Percentiles rank a stretch among this genome's conserved stretches.
phyloP scores from a whole-genome alignment of 2,888 invertebrate species.

The Bembecia ichneumoniformis region DNA sequence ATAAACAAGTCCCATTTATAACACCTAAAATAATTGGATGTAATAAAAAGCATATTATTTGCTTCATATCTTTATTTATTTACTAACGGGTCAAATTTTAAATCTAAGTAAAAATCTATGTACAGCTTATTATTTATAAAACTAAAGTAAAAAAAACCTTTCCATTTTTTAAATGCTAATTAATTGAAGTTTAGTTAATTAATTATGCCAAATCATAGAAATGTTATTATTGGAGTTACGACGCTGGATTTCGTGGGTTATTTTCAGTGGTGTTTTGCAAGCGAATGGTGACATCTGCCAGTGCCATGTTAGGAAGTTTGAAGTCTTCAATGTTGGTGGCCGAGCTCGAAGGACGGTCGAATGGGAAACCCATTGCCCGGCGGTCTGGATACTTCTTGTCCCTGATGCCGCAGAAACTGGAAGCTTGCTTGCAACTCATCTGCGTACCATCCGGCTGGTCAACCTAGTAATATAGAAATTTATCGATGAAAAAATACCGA shows the following conservation, averaged over 20 bases:
- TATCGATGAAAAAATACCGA: too few relatives aligned
- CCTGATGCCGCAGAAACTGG: conserved; percentile 84
- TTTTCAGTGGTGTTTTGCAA: conserved; percentile 67
- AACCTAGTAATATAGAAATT: conserved; percentile 26
- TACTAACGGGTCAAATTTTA: neutral
- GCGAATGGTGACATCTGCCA: conserved; percentile 74
- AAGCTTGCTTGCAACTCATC: conserved; percentile 78
- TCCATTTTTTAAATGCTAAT: neutral
- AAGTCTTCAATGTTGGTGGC: conserved; percentile 75
- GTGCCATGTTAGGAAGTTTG: conserved; percentile 80
- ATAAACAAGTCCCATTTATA: too few relatives aligned
- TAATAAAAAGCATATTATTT: neutral
- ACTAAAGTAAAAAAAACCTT: neutral
- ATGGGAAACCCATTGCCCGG: conserved; percentile 88
- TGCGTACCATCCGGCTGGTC: conserved; percentile 42
- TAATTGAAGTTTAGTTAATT: too few relatives aligned
- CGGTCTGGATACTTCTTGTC: conserved; percentile 85
- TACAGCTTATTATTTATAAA: neutral
- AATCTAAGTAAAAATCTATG: neutral
- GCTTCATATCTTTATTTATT: neutral
- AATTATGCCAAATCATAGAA: too few relatives aligned
- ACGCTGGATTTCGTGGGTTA: conserved; percentile 47
- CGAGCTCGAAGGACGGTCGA: conserved; percentile 76
- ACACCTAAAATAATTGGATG: too few relatives aligned
- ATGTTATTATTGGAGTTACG: neutral